phyloP scores from a whole-genome alignment of 1,140 invertebrate genomes.

The Hycleus phaleratus region DNA sequence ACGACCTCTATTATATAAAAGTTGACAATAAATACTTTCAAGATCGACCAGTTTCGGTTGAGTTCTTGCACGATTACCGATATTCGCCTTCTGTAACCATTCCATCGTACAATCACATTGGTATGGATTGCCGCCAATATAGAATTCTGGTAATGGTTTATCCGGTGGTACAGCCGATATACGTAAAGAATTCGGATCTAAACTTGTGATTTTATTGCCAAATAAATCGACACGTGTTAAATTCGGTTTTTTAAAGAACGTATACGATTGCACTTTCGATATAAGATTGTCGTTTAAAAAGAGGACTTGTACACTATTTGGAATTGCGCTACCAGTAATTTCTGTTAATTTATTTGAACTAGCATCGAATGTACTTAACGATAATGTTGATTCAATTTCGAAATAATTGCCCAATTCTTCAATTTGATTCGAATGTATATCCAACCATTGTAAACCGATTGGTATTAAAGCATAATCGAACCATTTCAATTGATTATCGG shows the following conservation, averaged over 20 bases:
- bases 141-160: slow-evolving; percentile 80
- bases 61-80: slow-evolving; percentile 64
- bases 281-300: slow-evolving; percentile 83
- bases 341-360: slow-evolving; percentile 78
- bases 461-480: slow-evolving; percentile 91
- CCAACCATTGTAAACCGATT: slow-evolving; percentile 78
- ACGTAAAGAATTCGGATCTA: slow-evolving; percentile 79
- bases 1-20: slow-evolving; percentile 75
- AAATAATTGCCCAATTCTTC: slow-evolving; percentile 83
- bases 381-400: slow-evolving; percentile 75
- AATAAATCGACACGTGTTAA: slow-evolving; percentile 78
- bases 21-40: slow-evolving; percentile 78
- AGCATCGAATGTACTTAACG: slow-evolving; percentile 76
- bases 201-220: slow-evolving; percentile 72
- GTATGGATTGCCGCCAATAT: slow-evolving; percentile 83
- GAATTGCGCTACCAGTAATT: slow-evolving; percentile 76
- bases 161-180: slow-evolving; percentile 70
- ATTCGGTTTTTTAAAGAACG: slow-evolving; percentile 90
- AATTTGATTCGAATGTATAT: slow-evolving; percentile 83
- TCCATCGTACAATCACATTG: slow-evolving; percentile 83
- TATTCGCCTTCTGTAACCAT: slow-evolving; percentile 77
- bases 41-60: slow-evolving; percentile 82
- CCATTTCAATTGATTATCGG: slow-evolving; percentile 79
- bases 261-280: slow-evolving; percentile 79
- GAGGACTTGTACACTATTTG: slow-evolving; percentile 76